Conservation (phyloP, 2,888 invertebrate genomes). For the Tipula vernalis region DNA sequence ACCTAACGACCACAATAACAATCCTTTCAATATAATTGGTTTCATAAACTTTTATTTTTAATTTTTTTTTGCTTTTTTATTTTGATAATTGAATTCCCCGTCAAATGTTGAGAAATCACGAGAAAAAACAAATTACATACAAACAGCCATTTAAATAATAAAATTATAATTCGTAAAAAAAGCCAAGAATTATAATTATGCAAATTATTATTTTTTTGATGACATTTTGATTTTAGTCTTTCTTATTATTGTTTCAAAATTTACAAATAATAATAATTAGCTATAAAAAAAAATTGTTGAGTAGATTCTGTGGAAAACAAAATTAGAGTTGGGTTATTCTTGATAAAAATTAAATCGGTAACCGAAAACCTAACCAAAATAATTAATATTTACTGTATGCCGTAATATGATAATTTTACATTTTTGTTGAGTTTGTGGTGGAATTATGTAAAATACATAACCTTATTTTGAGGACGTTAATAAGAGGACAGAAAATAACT, state of each 20-base stretch:
- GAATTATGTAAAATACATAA: background rate
- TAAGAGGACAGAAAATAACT: background rate
- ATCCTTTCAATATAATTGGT: no score
- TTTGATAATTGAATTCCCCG: background rate
- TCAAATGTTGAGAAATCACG: background rate
- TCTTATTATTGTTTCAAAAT: background rate
- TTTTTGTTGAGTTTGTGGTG: background rate
- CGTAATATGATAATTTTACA: background rate
- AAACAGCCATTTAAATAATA: background rate
- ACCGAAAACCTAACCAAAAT: background rate
- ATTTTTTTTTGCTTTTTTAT: no score
- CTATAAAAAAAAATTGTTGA: background rate
- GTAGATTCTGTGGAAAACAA: background rate
- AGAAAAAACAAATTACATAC: background rate
- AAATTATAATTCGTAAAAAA: background rate
- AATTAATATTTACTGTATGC: background rate
- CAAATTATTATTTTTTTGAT: background rate
- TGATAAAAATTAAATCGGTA: background rate
- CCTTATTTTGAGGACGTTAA: background rate
- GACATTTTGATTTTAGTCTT: background rate
- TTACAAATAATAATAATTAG: background rate
- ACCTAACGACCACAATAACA: background rate
- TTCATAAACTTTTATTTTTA: background rate
- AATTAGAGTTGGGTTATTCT: background rate
- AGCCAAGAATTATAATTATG: background rate